Evolutionary conservation across 2,113 vertebrate species (phyloP).

Genomic region (human): DNA sequence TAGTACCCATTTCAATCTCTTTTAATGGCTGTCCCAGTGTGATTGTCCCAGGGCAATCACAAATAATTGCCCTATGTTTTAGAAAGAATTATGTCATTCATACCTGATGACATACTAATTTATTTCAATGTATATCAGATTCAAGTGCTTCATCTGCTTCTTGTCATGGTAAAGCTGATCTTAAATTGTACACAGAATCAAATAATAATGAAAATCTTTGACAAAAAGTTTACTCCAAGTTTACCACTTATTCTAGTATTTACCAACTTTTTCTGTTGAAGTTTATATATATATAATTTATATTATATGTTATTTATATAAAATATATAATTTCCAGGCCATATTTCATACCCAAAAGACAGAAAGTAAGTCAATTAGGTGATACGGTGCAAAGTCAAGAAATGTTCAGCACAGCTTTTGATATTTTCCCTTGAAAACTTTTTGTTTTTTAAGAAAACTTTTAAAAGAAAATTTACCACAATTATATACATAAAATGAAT

Average conservation of each 20-base stretch:
- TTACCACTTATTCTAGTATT: neutral
- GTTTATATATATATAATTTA: neutral
- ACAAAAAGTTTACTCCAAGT: neutral
- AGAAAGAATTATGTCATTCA: neutral
- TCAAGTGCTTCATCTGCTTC: neutral
- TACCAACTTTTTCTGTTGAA: neutral
- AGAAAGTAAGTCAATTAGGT: neutral
- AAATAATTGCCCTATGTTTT: neutral
- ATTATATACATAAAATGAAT: neutral
- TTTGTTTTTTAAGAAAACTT: neutral
- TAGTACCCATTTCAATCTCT: neutral
- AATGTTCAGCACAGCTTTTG: neutral
- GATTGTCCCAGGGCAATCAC: neutral
- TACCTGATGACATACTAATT: neutral
- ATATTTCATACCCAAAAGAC: neutral
- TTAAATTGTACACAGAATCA: constrained; percentile 44
- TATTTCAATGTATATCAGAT: neutral
- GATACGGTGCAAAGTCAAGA: neutral
- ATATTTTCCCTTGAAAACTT: neutral
- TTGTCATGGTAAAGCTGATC: neutral
- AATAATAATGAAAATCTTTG: neutral
- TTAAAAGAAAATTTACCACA: neutral
- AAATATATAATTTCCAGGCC: neutral
- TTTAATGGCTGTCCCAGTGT: too few relatives aligned
- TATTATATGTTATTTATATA: neutral